Evolutionary conservation across 2,888 invertebrate species (phyloP).

Genomic region (Perizoma flavofasciatum): DNA sequence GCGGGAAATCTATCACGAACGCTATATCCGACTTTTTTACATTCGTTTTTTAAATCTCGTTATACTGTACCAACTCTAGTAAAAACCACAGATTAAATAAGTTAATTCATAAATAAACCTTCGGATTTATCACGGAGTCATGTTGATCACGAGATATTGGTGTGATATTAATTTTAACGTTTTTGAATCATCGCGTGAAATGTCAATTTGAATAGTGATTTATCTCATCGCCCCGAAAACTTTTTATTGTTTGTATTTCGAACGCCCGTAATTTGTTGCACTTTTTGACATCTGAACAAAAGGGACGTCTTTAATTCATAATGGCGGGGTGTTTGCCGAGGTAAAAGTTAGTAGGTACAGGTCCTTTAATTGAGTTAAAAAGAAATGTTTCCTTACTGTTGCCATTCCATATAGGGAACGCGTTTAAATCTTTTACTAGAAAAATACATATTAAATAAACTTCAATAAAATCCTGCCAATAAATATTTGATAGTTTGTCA

Average conservation of each 20-base stretch:
- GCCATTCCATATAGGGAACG: too few relatives aligned
- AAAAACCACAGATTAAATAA: conserved; percentile 24
- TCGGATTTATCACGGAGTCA: conserved; percentile 74
- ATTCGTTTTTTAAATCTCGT: too few relatives aligned
- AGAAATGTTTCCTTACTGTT: too few relatives aligned
- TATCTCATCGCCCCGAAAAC: conserved; percentile 53
- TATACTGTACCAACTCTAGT: not conserved
- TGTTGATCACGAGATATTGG: conserved; percentile 73
- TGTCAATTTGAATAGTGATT: conserved; percentile 78
- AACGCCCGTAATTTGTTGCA: conserved; percentile 36
- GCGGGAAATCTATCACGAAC: too few relatives aligned
- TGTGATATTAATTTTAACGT: conserved; percentile 71
- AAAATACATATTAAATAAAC: too few relatives aligned
- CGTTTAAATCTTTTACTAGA: too few relatives aligned
- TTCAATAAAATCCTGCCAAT: too few relatives aligned
- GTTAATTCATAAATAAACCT: conserved; percentile 54
- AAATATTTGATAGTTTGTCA: too few relatives aligned
- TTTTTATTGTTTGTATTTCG: conserved; percentile 38
- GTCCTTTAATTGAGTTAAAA: too few relatives aligned
- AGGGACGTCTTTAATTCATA: not conserved
- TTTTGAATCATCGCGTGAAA: conserved; percentile 72
- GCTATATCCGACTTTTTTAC: conserved; percentile 1
- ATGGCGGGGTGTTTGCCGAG: not conserved
- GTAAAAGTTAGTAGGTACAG: too few relatives aligned
- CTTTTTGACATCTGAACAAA: conserved; percentile 26